Base-by-base conservation (phyloP, 2,113 vertebrate genomes). In the Percopsis transmontana region DNA sequence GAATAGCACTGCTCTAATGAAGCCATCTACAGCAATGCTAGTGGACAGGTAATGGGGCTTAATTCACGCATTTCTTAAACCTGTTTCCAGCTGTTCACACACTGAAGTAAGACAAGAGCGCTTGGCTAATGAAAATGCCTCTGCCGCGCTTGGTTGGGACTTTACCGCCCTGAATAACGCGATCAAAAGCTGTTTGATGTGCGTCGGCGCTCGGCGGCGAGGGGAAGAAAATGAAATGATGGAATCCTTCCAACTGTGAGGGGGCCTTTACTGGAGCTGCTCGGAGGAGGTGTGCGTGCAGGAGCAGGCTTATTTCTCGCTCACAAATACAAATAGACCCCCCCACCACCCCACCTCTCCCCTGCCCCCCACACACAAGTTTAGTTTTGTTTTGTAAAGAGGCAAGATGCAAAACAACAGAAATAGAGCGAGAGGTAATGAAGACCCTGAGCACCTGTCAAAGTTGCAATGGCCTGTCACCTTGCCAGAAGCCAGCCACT, bases 181-280 rank as follows among this genome's bases (percentile, higher is more conserved):
- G 77, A 84, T 81, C 82, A 87, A 84, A 84, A 72, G 81, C 70
- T n/a, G 68, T 86, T 83, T 88, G 76, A 86, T 77, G 68, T 84
- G 27, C 27, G 44, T 19, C 51, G 44, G 39, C 47, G 2, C 52
- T 56, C 44, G 45, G 42, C 58, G 2, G 58, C 66, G 70, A 47
- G 60, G 68, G 44, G 40, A 20, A 60, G 57, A 27, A n/a, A 72
- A 72, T 50, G 2, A 39, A 41, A 68, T 66, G 42, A 6, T 24
- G 48, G 33, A 51, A 57, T 70, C 33, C 55, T 58, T 8, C 64
- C 65, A 16, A 45, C 73, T 68, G 76, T 27, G 58, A 68, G 8
- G 1, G 50, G 71, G 48, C 67, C 79, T 80, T 65, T 47, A 2
- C 20, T 20, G 24, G 19, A 50, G 27, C 27, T 6, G 3, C 5